Conservation (phyloP, 2,113 vertebrate genomes). For the Aythya baeri region DNA sequence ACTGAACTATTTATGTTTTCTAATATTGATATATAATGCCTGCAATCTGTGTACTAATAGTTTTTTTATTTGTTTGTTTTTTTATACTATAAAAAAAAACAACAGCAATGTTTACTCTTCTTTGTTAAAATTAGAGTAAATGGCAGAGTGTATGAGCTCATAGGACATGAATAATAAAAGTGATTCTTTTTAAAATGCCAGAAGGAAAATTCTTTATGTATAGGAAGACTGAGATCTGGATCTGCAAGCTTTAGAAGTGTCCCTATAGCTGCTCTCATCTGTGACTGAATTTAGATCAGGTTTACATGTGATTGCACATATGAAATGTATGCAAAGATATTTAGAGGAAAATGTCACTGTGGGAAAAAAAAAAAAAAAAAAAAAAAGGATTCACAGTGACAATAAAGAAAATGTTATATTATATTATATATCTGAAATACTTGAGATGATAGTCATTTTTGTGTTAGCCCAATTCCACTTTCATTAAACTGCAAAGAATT, state of each 20-base stretch:
- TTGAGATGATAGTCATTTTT: background rate
- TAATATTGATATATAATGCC: background rate
- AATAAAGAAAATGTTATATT: background rate
- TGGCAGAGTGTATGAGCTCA: background rate
- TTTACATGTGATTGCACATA: background rate
- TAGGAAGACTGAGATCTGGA: background rate
- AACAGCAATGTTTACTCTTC: background rate
- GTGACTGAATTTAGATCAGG: background rate
- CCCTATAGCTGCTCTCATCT: background rate
- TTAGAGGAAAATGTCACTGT: background rate
- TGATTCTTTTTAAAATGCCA: background rate
- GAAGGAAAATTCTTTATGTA: background rate
- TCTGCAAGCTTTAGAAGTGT: background rate
- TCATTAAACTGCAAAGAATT: background rate
- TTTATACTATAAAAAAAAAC: rapidly evolving
- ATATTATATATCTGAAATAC: background rate
- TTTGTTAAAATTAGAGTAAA: background rate
- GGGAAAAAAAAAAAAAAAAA: background rate
- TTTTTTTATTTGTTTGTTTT: background rate
- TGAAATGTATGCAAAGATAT: background rate
- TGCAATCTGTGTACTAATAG: background rate
- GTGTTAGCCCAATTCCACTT: background rate
- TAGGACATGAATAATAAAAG: background rate
- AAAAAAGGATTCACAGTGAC: background rate
- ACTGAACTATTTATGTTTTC: background rate